Conservation (phyloP, 2,113 vertebrate genomes). For the Paramisgurnus dabryanus region DNA sequence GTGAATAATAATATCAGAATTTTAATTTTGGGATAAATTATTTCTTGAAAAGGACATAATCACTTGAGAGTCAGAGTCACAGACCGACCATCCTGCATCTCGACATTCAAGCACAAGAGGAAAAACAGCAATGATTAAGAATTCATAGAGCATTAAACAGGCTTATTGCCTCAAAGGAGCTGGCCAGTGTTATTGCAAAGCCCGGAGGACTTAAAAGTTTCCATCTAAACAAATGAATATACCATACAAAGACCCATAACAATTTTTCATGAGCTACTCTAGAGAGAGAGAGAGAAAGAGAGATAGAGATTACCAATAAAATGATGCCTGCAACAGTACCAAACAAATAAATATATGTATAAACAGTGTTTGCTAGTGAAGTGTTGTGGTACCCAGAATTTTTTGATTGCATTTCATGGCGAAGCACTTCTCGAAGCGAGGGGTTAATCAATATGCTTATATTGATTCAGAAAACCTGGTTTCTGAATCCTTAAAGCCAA, state of each 20-base stretch:
- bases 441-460: constrained; percentile 40
- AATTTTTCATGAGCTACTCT: constrained; percentile 29
- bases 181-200: constrained; percentile 43
- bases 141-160: constrained; percentile 49
- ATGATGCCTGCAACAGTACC: constrained; percentile 38
- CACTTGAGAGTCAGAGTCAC: neutral
- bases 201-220: constrained; percentile 43
- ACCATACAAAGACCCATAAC: constrained; percentile 32
- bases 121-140: constrained; percentile 32
- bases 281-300: constrained; percentile 11
- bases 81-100: neutral
- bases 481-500: constrained; percentile 28
- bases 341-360: constrained; percentile 10
- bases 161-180: constrained; percentile 52
- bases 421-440: neutral
- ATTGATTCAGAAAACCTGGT: constrained; percentile 38
- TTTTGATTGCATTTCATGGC: constrained; percentile 14
- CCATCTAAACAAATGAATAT: constrained; percentile 40
- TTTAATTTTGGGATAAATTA: neutral
- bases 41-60: neutral
- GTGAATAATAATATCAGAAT: neutral
- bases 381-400: constrained; percentile 1
- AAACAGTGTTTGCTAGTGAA: neutral
- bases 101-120: constrained; percentile 8
- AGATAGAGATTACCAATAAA: constrained; percentile 28